These are phyloP conservation scores for Cichlasoma orientale DNA, from an alignment of 2,797 vertebrate species.

Conservation along the genomic window DNA sequence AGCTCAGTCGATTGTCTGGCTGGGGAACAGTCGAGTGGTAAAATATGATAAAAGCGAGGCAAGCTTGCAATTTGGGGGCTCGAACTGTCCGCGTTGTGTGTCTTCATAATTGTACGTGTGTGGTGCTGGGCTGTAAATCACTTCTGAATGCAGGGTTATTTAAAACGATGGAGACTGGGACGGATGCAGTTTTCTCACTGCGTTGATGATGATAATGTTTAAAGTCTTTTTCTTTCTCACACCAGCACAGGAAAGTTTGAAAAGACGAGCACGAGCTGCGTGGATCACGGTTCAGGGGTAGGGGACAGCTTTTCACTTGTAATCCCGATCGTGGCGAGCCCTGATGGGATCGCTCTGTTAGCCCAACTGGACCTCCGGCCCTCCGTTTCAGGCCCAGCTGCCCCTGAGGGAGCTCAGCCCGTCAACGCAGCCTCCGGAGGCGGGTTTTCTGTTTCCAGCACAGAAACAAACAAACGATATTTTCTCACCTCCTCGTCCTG, in stretches of 20 bases:
- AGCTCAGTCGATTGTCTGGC: constrained; percentile 55
- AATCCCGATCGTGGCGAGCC: not conserved
- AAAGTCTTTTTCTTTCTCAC: constrained; percentile 28
- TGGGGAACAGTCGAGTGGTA: constrained; percentile 23
- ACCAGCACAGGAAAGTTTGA: not conserved
- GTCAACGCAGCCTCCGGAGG: not conserved
- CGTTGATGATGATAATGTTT: constrained; percentile 35
- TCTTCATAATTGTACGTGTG: constrained; percentile 62
- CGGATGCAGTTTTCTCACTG: constrained; percentile 21
- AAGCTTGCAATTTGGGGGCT: constrained; percentile 60
- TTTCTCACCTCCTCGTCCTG: not conserved
- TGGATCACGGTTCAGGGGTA: too few species aligned
- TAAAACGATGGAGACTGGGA: constrained; percentile 42
- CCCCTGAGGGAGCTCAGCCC: not conserved
- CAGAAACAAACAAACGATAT: not conserved
- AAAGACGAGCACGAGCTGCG: not conserved
- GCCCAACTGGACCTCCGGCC: not conserved
- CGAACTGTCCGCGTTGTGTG: constrained; percentile 53
- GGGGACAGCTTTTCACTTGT: accelerated
- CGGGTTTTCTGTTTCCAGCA: not conserved
- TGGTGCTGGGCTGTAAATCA: constrained; percentile 63
- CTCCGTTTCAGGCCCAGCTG: not conserved
- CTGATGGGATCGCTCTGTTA: not conserved
- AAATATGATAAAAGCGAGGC: constrained; percentile 56
- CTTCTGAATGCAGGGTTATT: constrained; percentile 59